These are phyloP conservation scores for Belonocnema kinseyi DNA, from an alignment of 1,140 invertebrate species.

Conservation along the genomic window DNA sequence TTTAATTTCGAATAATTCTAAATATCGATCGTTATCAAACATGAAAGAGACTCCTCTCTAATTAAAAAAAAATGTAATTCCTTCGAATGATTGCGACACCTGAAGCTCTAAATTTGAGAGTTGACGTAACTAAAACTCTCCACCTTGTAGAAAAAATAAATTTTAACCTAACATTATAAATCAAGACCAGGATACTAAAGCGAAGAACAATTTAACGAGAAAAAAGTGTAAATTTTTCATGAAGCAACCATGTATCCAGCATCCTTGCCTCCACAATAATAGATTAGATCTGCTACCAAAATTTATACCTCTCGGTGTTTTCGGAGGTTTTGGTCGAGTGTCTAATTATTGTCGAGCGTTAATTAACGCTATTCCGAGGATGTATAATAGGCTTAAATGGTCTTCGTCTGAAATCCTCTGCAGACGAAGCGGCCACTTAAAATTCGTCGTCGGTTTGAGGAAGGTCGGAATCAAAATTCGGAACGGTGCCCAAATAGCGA, in stretches of 20 bases:
- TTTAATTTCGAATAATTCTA: no score
- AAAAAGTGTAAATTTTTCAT: constrained; percentile 2
- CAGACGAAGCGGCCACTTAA: not conserved
- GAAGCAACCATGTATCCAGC: not conserved
- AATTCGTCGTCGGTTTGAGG: constrained; percentile 1
- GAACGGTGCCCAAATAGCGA: not conserved
- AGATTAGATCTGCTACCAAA: constrained; percentile 6
- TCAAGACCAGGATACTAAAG: not conserved
- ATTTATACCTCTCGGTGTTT: constrained; percentile 1
- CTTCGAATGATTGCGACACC: constrained; percentile 39
- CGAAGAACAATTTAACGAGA: constrained; percentile 2
- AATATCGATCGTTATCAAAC: no score
- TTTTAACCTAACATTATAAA: not conserved
- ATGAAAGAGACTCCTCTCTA: no score
- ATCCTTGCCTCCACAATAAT: constrained; percentile 3
- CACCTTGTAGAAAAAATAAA: not conserved
- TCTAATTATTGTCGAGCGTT: constrained; percentile 6
- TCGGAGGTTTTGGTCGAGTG: not conserved
- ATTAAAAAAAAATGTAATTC: no score
- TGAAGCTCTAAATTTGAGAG: not conserved
- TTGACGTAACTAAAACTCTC: not conserved
- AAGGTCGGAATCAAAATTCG: constrained; percentile 12
- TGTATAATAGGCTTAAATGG: not conserved
- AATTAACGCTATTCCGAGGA: not conserved
- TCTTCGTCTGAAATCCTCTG: not conserved